A percentile compares a stretch with the other conserved stretches of the same genome.
Evolutionary conservation across 2,888 invertebrate species (phyloP).

Genomic region (Epistrophe grossulariae): DNA sequence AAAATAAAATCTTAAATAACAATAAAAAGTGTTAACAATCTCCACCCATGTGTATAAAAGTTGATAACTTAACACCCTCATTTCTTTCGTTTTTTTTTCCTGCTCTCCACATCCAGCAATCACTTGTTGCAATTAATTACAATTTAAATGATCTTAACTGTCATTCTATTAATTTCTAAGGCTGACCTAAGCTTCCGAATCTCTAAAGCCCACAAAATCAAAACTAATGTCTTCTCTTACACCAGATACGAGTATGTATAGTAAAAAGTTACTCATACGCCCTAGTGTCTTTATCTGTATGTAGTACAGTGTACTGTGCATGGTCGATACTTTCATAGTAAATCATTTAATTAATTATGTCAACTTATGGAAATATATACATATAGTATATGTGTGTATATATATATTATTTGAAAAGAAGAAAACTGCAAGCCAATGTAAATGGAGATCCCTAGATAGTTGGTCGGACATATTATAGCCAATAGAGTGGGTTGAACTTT

Average conservation of each 20-base stretch:
- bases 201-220: conserved; percentile 6
- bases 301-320: not conserved
- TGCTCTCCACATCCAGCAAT: not conserved
- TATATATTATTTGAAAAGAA: not conserved
- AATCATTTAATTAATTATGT: conserved; percentile 27
- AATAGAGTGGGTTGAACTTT: conserved; percentile 23
- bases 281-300: not conserved
- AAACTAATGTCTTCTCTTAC: not conserved
- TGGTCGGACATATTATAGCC: not conserved
- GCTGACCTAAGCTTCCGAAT: not conserved
- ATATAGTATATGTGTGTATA: not conserved
- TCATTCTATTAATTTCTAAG: not conserved
- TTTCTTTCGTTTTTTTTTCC: not conserved
- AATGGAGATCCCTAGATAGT: not conserved
- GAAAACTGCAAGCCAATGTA: not conserved
- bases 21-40: not conserved
- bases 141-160: not conserved
- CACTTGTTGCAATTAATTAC: not conserved
- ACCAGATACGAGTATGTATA: not conserved
- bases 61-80: not conserved
- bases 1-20: too few species aligned
- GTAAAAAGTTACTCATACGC: conserved; percentile 20
- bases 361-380: not conserved
- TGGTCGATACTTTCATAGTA: conserved; percentile 2
- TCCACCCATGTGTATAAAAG: too few species aligned